Percentiles rank a stretch among this genome's conserved stretches.
phyloP scores from a whole-genome alignment of 2,888 invertebrate genomes.

The Campaea margaritaria region DNA sequence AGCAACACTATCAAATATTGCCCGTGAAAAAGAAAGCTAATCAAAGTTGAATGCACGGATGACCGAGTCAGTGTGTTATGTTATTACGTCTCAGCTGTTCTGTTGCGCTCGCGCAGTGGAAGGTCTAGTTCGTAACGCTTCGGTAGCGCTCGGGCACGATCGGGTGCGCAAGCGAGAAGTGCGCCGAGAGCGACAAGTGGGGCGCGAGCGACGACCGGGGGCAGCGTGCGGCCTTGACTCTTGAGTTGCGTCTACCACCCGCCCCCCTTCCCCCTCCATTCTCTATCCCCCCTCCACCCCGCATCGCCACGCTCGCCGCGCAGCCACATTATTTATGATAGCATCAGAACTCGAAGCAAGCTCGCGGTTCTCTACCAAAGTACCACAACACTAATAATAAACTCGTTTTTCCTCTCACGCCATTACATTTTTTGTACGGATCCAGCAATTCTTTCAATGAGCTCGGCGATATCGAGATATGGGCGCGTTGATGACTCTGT shows the following conservation, averaged over 20 bases:
- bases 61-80: slow-evolving; percentile 86
- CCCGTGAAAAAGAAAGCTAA: slow-evolving; percentile 81
- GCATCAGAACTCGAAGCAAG: slow-evolving; percentile 80
- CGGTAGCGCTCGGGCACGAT: slow-evolving; percentile 65
- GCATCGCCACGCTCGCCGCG: slow-evolving; percentile 69
- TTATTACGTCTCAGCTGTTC: slow-evolving; percentile 84
- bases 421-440: slow-evolving; percentile 70
- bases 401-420: slow-evolving; percentile 84
- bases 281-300: slow-evolving; percentile 46
- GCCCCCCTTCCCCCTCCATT: slow-evolving; percentile 51
- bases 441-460: slow-evolving; percentile 26
- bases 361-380: slow-evolving; percentile 78
- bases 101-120: slow-evolving; percentile 81
- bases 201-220: slow-evolving; percentile 91
- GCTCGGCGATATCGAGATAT: slow-evolving; percentile 12
- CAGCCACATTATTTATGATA: slow-evolving; percentile 84
- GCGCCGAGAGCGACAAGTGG: slow-evolving; percentile 74
- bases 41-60: slow-evolving; percentile 85
- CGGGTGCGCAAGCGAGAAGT: slow-evolving; percentile 71
- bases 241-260: slow-evolving; percentile 70
- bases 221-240: slow-evolving; percentile 92
- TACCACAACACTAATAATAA: slow-evolving; percentile 72
- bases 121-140: slow-evolving; percentile 82
- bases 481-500: slow-evolving; percentile 8
- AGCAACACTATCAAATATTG: slow-evolving; percentile 62